Evolutionary conservation across 2,888 invertebrate genomes (phyloP).

Genomic region (Lycia hirtaria): DNA sequence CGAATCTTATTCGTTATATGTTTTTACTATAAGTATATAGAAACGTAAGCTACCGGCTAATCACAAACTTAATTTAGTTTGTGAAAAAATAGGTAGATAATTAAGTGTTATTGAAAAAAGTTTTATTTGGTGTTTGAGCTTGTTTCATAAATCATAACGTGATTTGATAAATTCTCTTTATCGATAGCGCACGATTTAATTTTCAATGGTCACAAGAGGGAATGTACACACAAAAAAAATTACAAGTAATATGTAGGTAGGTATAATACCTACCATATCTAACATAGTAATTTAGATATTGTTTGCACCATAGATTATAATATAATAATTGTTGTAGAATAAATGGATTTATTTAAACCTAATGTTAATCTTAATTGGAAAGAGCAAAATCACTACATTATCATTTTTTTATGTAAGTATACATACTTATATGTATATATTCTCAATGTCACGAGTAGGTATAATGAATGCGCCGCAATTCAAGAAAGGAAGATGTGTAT

Average conservation of each 20-base stretch:
- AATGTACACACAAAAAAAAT: too few species aligned
- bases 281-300: slow-evolving; percentile 64
- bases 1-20: too few species aligned
- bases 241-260: neutral
- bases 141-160: too few species aligned
- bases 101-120: too few species aligned
- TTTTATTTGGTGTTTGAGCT: too few species aligned
- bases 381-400: slow-evolving; percentile 44
- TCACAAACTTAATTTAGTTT: too few species aligned
- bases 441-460: slow-evolving; percentile 36
- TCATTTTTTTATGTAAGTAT: slow-evolving; percentile 6
- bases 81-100: too few species aligned
- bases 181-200: too few species aligned
- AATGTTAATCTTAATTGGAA: slow-evolving; percentile 52
- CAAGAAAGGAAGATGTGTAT: slow-evolving; percentile 28
- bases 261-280: slow-evolving; percentile 17
- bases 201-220: too few species aligned
- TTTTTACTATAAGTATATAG: too few species aligned
- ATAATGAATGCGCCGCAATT: slow-evolving; percentile 43
- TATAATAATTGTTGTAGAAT: slow-evolving; percentile 50
- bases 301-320: slow-evolving; percentile 68
- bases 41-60: too few species aligned
- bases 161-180: too few species aligned
- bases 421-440: neutral
- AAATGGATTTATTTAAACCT: slow-evolving; percentile 32